Evolutionary conservation across 2,113 vertebrate genomes (phyloP), one percentile per base, ranked within the genome.

Genomic region (Crotophaga sulcirostris): DNA sequence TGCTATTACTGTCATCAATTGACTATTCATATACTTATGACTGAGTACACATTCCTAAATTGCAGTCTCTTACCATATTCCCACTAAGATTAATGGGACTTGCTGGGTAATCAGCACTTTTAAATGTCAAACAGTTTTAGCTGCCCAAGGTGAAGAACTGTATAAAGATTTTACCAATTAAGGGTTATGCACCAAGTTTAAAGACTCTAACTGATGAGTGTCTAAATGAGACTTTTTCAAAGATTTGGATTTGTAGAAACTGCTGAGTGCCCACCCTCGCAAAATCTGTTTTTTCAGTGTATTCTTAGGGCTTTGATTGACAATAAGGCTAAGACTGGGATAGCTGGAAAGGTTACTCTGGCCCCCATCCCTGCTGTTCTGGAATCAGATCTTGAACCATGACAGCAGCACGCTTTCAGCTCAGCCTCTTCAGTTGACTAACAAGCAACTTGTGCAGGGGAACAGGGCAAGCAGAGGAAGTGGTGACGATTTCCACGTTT

Each of bases 261-360:
- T 90, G 31, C 13, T 44, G 52, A 89, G 36, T 21, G 11, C 79
- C 82, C 90, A 86, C 95, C 95, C 85, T 92, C 92, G 74, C 75
- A 96, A 96, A 97, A 96, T 93, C 90, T 96, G 96, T 7, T 90
- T 94, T 92, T 93, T 9, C 23, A 42, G 63, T 69, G 21, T 94
- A 90, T 95, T 96, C 90, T 92, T 93, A 77, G 83, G 67, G 16
- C 20, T 84, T 96, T 96, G 96, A 96, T 84, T 97, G 95, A 95
- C 92, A 94, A 93, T 85, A 75, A 83, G 49, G 75, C 83, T 95
- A 94, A 77, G 90, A 84, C 38, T 80, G 51, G 23, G 12, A 47
- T 69, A 42, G 21, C 34, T 93, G 70, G 54, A 94, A 97, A 94
- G 75, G 67, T 88, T 95, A 77, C 7, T 4, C 7, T 88, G 72